Conservation (phyloP, 2,113 vertebrate species). For the Prunella fulvescens region DNA sequence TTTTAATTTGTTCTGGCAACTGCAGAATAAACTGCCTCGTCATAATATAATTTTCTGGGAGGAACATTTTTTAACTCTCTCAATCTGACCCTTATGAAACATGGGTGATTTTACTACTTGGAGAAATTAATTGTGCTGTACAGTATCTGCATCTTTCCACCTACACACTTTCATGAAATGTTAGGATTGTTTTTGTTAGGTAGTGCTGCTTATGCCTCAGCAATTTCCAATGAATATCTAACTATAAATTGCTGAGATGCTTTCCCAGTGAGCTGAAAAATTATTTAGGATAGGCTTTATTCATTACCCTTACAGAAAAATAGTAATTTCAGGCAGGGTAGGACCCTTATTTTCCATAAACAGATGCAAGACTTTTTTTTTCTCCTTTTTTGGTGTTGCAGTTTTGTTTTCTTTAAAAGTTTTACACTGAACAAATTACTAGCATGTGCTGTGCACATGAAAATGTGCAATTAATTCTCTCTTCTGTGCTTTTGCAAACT, state of each 20-base stretch:
- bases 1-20: neutral
- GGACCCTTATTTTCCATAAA: neutral
- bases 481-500: neutral
- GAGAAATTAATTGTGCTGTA: conserved; percentile 24
- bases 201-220: neutral
- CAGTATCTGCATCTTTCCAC: neutral
- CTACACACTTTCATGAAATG: neutral
- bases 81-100: neutral
- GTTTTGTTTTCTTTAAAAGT: neutral
- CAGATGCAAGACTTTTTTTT: neutral
- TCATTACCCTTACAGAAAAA: neutral
- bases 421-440: neutral
- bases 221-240: neutral
- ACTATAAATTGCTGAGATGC: neutral
- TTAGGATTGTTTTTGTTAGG: neutral
- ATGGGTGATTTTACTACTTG: neutral
- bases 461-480: neutral
- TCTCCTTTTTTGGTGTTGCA: neutral
- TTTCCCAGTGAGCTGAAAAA: neutral
- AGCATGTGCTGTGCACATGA: neutral
- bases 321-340: neutral
- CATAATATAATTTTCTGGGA: neutral
- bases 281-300: neutral
- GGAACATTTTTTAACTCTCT: neutral
- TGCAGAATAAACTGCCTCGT: neutral